These are phyloP conservation scores for Troilus luridus DNA, from an alignment of 2,888 invertebrate genomes.

Conservation along the genomic window DNA sequence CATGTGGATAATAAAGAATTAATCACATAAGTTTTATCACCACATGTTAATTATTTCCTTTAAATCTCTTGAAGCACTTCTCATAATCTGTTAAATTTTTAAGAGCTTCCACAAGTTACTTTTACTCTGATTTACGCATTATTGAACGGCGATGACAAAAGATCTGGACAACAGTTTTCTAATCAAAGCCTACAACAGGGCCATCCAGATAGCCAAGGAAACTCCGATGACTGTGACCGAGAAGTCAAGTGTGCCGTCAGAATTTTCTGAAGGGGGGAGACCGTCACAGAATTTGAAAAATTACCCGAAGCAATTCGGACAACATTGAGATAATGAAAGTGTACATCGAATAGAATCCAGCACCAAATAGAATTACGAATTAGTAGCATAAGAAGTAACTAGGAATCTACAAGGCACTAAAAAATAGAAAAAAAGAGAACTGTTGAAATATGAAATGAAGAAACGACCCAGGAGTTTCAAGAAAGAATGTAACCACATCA, in stretches of 20 bases:
- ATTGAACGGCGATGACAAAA: background rate
- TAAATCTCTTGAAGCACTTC: background rate
- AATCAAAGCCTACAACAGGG: background rate
- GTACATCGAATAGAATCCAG: background rate
- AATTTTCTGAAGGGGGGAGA: background rate
- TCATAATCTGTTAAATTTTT: background rate
- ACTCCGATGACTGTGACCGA: background rate
- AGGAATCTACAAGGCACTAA: background rate
- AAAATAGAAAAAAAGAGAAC: background rate
- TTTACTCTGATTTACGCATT: background rate
- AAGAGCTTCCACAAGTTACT: background rate
- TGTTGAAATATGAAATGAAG: background rate
- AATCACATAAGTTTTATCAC: background rate
- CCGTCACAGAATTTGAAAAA: background rate
- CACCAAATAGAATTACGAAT: background rate
- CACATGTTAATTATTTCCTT: background rate
- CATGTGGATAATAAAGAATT: background rate
- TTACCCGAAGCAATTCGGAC: background rate
- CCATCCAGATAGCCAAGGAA: slow-evolving; percentile 15
- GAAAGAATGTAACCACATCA: background rate
- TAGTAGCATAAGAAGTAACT: background rate
- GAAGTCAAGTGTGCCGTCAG: background rate
- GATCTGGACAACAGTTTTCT: slow-evolving; percentile 11
- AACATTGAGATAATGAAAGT: background rate
- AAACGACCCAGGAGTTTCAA: background rate